Evolutionary conservation across 2,888 invertebrate genomes (phyloP), one percentile per base, ranked within the genome.

Genomic region (Lymantria monacha): DNA sequence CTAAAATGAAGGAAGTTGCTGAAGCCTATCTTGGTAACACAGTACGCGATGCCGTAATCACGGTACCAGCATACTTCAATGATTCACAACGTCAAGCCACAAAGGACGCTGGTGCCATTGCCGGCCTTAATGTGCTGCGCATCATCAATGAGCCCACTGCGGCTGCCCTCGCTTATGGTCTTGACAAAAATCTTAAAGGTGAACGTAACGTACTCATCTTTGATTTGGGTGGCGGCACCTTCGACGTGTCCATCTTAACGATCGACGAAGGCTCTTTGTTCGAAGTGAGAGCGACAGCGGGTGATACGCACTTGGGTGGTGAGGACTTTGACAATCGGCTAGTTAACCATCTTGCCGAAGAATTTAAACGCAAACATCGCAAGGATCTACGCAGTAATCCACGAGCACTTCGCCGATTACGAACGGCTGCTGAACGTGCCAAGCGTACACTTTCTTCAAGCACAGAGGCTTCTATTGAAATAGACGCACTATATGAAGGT

Each of bases 231-330:
- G 97, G 97, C 61, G 97, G 97, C 44, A 97, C 97, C 46, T 98
- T 98, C 81, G 97, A 98, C 91, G 97, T 98, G 2, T 98, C 97
- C 46, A 95, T 98, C 65, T 88, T 98, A 14, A 95, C 96, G 47
- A 98, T 98, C 79, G 97, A 97, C 76, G 97, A 97, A 77, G 94
- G 97, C 0, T 95, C 95, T 0, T 82, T 96, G 63, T 96, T 96
- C 70, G 95, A 96, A 81, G 96, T 96, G 7, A 94, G 94, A 75
- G 92, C 96, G 0, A 96, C 96, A 0, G 95, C 96, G 1, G 96
- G 96, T 11, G 96, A 96, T 77, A 96, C 96, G 0, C 96, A 96
- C 75, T 86, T 95, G 54, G 95, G 95, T 33, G 95, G 95, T 42
- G 95, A 95, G 80, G 95, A 95, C 81, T 95, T 97, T 68, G 76